Conservation (phyloP, 2,888 invertebrate genomes). For the Buathra laborator region DNA sequence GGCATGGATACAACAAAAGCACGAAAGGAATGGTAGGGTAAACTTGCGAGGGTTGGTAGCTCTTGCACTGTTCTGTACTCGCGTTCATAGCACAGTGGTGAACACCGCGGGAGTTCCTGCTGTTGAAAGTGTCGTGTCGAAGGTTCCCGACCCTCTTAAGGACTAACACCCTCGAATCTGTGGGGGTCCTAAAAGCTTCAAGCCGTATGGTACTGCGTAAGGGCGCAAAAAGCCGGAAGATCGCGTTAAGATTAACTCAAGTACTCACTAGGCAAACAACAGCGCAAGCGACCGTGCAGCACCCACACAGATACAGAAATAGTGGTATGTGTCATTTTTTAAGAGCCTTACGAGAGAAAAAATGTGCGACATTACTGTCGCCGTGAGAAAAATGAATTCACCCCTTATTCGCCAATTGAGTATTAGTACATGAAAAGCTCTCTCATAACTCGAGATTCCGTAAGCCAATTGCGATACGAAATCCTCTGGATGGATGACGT, state of each 20-base stretch:
- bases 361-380: not conserved
- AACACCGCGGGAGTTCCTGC: slow-evolving; percentile 39
- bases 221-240: slow-evolving; percentile 73
- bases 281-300: slow-evolving; percentile 27
- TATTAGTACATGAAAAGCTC: no score
- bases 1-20: slow-evolving; percentile 15
- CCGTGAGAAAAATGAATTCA: no score
- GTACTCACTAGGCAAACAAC: slow-evolving; percentile 55
- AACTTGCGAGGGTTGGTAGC: slow-evolving; percentile 48
- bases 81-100: slow-evolving; percentile 26
- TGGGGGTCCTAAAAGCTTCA: slow-evolving; percentile 73
- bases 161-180: slow-evolving; percentile 70
- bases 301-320: not conserved
- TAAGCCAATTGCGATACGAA: no score
- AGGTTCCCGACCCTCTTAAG: slow-evolving; percentile 72
- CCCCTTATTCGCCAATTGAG: no score
- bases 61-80: slow-evolving; percentile 4
- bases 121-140: slow-evolving; percentile 56
- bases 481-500: no score
- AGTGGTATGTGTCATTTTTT: not conserved
- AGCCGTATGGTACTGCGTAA: slow-evolving; percentile 60
- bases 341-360: not conserved
- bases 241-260: slow-evolving; percentile 77
- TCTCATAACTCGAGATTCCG: no score
- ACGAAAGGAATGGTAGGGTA: slow-evolving; percentile 25